phyloP scores from a whole-genome alignment of 2,113 vertebrate species.

The Mesocricetus auratus region DNA sequence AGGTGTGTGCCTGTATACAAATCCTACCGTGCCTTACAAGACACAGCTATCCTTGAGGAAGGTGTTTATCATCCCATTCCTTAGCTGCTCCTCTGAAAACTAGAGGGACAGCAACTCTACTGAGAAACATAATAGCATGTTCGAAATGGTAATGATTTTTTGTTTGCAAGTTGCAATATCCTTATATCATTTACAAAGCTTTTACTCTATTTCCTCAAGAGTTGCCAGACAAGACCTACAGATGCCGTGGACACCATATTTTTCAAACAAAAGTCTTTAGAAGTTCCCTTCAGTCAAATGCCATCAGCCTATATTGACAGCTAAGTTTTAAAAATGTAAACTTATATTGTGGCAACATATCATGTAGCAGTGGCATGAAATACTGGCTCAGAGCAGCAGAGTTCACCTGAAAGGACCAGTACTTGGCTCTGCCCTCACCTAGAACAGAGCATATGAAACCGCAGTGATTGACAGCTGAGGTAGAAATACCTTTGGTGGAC shows the following conservation, averaged over 20 bases:
- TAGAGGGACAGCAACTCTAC: background rate
- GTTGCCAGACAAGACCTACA: background rate
- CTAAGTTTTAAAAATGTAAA: constrained; percentile 29
- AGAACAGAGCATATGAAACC: background rate
- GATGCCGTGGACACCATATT: background rate
- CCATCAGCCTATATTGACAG: background rate
- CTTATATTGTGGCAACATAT: background rate
- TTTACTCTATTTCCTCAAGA: background rate
- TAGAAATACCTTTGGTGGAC: background rate
- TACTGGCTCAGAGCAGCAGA: background rate
- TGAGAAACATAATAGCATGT: background rate
- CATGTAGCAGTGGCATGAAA: background rate
- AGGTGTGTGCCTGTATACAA: background rate
- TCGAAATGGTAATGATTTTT: background rate
- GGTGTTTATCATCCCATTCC: background rate
- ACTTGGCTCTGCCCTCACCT: background rate
- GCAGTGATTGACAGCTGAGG: background rate
- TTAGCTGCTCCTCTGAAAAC: background rate
- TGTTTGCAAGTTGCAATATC: background rate
- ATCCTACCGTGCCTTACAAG: background rate
- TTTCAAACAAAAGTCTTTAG: constrained; percentile 41
- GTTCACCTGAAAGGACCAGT: background rate
- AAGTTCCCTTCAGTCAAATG: background rate
- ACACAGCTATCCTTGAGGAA: background rate
- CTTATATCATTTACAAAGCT: background rate